A percentile compares a stretch with the other conserved stretches of the same genome.
These are phyloP conservation scores for Xylocampa areola DNA, from an alignment of 2,888 invertebrate genomes.

Conservation along the genomic window DNA sequence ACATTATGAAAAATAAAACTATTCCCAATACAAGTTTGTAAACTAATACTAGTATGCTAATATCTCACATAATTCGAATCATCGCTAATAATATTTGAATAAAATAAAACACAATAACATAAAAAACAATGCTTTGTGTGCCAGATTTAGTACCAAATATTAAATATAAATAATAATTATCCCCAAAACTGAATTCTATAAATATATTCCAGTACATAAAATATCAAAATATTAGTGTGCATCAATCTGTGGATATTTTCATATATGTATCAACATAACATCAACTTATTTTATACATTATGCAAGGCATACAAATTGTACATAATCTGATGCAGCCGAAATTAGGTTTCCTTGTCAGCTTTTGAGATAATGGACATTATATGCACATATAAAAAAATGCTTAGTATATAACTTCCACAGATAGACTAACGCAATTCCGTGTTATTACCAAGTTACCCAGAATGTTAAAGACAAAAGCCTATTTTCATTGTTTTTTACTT, in stretches of 20 bases:
- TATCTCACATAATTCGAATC: slow-evolving; percentile 37
- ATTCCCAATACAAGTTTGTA: no score
- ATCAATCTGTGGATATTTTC: slow-evolving; percentile 30
- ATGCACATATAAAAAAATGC: no score
- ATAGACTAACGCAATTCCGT: no score
- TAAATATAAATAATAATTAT: slow-evolving; percentile 30
- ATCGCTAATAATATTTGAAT: slow-evolving; percentile 4
- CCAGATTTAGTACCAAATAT: slow-evolving; percentile 31
- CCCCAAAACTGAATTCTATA: slow-evolving; percentile 26
- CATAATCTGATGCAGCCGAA: no score
- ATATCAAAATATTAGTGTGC: slow-evolving; percentile 24
- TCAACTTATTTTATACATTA: no score
- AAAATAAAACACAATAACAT: slow-evolving; percentile 15
- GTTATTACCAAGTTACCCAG: slow-evolving; percentile 17
- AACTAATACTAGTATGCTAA: no score
- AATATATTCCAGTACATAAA: slow-evolving; percentile 20
- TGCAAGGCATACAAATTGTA: no score
- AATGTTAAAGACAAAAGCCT: neutral
- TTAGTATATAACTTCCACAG: no score
- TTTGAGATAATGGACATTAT: no score
- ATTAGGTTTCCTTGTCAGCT: no score
- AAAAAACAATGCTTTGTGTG: slow-evolving; percentile 9
- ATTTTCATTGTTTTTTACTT: no score
- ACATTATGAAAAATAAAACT: no score
- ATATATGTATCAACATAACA: neutral